Conservation (phyloP, 2,888 invertebrate species). For the Polyommatus iphigenia region DNA sequence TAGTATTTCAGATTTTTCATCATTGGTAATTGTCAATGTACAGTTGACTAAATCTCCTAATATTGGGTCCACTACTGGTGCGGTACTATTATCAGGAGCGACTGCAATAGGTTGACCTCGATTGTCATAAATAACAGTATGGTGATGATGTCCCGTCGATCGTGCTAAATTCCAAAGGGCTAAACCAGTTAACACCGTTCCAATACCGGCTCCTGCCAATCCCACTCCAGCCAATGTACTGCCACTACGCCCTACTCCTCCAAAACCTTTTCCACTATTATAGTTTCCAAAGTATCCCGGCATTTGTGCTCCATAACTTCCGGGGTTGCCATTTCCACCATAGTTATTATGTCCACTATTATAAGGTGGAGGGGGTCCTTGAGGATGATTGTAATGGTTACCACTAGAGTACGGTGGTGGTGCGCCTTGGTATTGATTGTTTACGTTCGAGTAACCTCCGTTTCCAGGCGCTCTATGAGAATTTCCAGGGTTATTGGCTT, state of each 20-base stretch:
- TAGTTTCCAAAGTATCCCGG: conserved; percentile 71
- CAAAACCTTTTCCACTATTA: conserved; percentile 54
- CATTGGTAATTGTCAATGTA: conserved; percentile 66
- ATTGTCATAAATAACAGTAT: conserved; percentile 74
- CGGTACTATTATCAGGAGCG: conserved; percentile 60
- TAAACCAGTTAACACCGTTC: conserved; percentile 72
- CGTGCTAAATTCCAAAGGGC: conserved; percentile 76
- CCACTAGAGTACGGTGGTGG: conserved; percentile 63
- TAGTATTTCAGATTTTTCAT: conserved; percentile 66
- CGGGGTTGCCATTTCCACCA: conserved; percentile 51
- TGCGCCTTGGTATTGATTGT: conserved; percentile 56
- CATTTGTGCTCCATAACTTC: conserved; percentile 58
- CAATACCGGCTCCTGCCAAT: conserved; percentile 72
- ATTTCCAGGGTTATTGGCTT: conserved; percentile 51
- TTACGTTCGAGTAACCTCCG: conserved; percentile 55
- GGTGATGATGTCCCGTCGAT: conserved; percentile 65
- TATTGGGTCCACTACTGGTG: conserved; percentile 59
- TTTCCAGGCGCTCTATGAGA: conserved; percentile 57
- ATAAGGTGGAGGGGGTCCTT: conserved; percentile 64
- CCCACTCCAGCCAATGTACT: conserved; percentile 67
- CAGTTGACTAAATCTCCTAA: conserved; percentile 71
- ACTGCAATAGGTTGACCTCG: conserved; percentile 72
- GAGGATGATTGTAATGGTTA: conserved; percentile 57
- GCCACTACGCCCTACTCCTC: conserved; percentile 60
- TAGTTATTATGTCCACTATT: conserved; percentile 49